Evolutionary conservation across 1,140 invertebrate species (phyloP).

Genomic region (Vollenhovia emeryi): DNA sequence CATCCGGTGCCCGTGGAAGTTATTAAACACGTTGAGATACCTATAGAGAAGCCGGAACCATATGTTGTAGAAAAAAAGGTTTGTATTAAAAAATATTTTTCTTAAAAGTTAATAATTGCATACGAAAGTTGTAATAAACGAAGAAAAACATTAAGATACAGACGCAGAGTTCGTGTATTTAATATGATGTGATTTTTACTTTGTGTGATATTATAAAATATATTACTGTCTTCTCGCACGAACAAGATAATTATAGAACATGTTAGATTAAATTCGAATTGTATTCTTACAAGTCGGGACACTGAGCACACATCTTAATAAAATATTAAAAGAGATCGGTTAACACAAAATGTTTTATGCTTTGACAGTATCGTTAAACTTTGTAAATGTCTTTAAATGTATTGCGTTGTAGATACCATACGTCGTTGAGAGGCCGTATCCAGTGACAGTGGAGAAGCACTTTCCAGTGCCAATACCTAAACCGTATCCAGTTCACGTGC

Average conservation of each 20-base stretch:
- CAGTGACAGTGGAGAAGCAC: slow-evolving; percentile 92
- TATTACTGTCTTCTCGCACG: neutral
- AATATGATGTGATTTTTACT: neutral
- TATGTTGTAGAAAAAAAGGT: slow-evolving; percentile 90
- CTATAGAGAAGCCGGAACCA: slow-evolving; percentile 90
- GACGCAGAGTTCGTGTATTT: neutral
- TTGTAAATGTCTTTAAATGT: neutral
- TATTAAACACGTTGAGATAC: slow-evolving; percentile 88
- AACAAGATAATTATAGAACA: neutral
- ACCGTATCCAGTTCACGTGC: slow-evolving; percentile 92
- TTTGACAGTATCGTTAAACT: neutral
- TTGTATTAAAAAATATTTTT: slow-evolving; percentile 19
- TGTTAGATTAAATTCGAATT: slow-evolving; percentile 13
- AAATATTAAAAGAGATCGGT: neutral
- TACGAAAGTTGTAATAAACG: neutral
- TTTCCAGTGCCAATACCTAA: slow-evolving; percentile 91
- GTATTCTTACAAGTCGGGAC: neutral
- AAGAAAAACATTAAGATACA: neutral
- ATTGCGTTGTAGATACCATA: slow-evolving; percentile 88
- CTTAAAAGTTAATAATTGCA: neutral
- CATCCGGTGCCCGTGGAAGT: slow-evolving; percentile 91
- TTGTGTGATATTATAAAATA: neutral
- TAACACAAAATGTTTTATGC: neutral
- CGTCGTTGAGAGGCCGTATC: slow-evolving; percentile 91
- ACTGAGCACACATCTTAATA: neutral